These are phyloP conservation scores for Rhyacophila evoluta DNA, from an alignment of 2,888 invertebrate genomes.

Conservation along the genomic window DNA sequence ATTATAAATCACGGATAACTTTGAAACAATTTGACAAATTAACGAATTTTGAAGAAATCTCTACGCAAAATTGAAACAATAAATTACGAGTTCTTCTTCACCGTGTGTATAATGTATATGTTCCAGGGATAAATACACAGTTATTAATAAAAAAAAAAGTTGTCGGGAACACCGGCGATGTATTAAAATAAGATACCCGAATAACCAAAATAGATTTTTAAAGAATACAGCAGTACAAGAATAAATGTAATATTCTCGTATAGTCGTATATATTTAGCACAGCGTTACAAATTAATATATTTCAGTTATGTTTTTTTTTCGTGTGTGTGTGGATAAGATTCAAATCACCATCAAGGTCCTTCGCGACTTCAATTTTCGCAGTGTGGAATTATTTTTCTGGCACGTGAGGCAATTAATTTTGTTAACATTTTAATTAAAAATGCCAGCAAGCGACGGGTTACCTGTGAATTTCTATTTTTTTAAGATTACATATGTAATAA, in stretches of 20 bases:
- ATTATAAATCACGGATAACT: no score
- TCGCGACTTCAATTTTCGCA: background rate
- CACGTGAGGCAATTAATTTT: slow-evolving; percentile 24
- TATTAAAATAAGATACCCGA: slow-evolving; percentile 37
- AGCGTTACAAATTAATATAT: slow-evolving; percentile 14
- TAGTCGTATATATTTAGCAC: background rate
- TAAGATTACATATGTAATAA: no score
- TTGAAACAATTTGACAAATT: no score
- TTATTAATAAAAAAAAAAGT: slow-evolving; percentile 40
- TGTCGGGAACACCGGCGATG: slow-evolving; percentile 36
- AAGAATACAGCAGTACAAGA: slow-evolving; percentile 21
- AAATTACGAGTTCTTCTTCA: background rate
- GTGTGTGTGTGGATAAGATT: background rate
- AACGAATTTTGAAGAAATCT: no score
- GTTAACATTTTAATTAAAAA: slow-evolving; percentile 14
- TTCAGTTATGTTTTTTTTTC: background rate
- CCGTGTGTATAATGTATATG: slow-evolving; percentile 4
- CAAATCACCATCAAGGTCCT: slow-evolving; percentile 9
- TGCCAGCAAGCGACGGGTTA: background rate
- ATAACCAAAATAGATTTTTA: slow-evolving; percentile 17
- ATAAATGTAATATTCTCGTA: slow-evolving; percentile 20
- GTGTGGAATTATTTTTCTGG: background rate
- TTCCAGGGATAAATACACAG: slow-evolving; percentile 19
- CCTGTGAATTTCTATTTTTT: background rate
- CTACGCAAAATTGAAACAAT: no score